Evolutionary conservation across 1,140 invertebrate species (phyloP), one percentile per base, ranked within the genome.

Genomic region (Lethrus apterus): DNA sequence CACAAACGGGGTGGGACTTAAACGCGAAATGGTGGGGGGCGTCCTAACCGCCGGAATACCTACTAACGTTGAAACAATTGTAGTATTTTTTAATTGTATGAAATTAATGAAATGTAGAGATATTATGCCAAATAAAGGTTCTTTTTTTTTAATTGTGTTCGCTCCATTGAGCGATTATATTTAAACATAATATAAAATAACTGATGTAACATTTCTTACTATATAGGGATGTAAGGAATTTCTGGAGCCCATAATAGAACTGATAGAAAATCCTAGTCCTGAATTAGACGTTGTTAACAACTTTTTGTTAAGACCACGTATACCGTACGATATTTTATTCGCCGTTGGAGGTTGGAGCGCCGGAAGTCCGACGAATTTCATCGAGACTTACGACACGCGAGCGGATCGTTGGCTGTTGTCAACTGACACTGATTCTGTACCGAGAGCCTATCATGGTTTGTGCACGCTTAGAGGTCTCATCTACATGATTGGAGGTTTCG

Each of bases 301-400:
- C 56, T 74, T 74, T 2, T 53, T 80, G 2, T 67, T 74, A 10
- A 63, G 79, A 31, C 80, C 82, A 0, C 60, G 84, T 42, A 72
- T 84, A 29, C 83, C 84, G 0, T 74, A 78, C 50, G 79, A 83
- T 57, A 74, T 85, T 34, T 58, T 86, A 1, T 85, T 86, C 57
- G 78, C 79, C 4, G 84, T 84, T 34, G 81, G 80, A 13, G 86
- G 86, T 3, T 90, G 86, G 86, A 85, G 79, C 55, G 80, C 80
- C 2, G 83, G 83, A 9, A 81, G 79, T 48, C 84, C 85, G 1
- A 87, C 83, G 0, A 86, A 78, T 68, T 80, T 83, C 55, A 73
- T 89, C 13, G 86, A 89, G 69, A 84, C 80, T 4, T 89, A 86
- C 65, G 85, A 89, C 50, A 75, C 72, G 32, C 75, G 79, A 54